phyloP scores from a whole-genome alignment of 2,113 vertebrate genomes.

The Podiceps cristatus region DNA sequence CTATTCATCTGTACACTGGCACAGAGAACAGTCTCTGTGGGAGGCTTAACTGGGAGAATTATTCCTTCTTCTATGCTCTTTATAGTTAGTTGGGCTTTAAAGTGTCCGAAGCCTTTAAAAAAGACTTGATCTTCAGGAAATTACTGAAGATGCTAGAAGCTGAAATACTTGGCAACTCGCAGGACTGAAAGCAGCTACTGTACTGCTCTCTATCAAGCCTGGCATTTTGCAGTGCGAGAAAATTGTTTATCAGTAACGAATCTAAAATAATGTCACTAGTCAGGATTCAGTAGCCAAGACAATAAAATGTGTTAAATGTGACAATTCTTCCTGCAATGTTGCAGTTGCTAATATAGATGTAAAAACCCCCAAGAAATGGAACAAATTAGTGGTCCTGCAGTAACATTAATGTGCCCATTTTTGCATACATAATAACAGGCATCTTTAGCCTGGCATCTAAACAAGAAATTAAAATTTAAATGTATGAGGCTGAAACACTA shows the following conservation, averaged over 20 bases:
- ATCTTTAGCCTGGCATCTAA: background rate
- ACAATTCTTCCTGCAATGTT: background rate
- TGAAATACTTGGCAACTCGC: background rate
- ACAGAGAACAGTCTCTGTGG: constrained; percentile 43
- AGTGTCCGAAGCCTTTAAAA: constrained; percentile 18
- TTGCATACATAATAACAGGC: background rate
- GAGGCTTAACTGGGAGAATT: constrained; percentile 50
- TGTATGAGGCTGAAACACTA: background rate
- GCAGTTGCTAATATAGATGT: background rate
- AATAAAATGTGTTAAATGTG: background rate
- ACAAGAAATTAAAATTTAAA: background rate
- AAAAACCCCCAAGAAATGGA: background rate
- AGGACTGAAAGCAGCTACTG: background rate
- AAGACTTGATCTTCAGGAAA: constrained; percentile 7
- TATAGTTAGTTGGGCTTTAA: constrained; percentile 43
- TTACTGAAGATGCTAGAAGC: background rate
- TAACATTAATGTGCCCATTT: background rate
- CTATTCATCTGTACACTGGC: constrained; percentile 60
- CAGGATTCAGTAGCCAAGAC: background rate
- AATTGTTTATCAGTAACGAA: background rate
- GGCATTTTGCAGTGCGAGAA: background rate
- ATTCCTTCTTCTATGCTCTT: background rate
- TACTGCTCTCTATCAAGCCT: background rate
- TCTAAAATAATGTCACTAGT: background rate
- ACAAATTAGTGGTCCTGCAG: background rate